phyloP scores from a whole-genome alignment of 1,140 invertebrate species.

The Diorhabda carinulata region DNA sequence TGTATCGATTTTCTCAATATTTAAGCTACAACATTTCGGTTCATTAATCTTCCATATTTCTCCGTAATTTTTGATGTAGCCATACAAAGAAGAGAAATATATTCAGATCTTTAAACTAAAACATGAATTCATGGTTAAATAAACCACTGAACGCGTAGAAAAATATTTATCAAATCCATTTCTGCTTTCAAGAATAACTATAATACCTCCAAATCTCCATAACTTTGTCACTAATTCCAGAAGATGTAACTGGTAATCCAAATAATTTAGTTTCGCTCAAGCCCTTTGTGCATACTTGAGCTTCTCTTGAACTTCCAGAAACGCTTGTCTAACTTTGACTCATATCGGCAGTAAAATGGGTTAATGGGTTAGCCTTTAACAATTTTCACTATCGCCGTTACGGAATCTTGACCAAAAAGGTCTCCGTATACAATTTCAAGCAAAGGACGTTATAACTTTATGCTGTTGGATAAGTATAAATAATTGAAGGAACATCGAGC shows the following conservation, averaged over 20 bases:
- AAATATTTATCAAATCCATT: too few species aligned
- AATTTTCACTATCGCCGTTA: not conserved
- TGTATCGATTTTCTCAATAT: too few species aligned
- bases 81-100: too few species aligned
- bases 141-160: too few species aligned
- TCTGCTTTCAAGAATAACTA: too few species aligned
- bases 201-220: too few species aligned
- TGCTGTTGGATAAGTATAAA: not conserved
- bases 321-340: not conserved
- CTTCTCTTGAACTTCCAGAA: not conserved
- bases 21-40: too few species aligned
- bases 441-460: not conserved
- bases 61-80: too few species aligned
- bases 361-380: not conserved
- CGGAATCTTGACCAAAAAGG: constrained; percentile 1
- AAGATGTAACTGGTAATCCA: not conserved
- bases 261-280: not conserved
- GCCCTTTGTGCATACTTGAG: not conserved
- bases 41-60: too few species aligned
- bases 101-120: too few species aligned
- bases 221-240: not conserved
- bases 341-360: not conserved
- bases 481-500: not conserved
- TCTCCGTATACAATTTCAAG: not conserved
- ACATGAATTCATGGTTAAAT: too few species aligned